phyloP scores from a whole-genome alignment of 53 echinoderm and acorn worm genomes.

The Holothuria scabra region DNA sequence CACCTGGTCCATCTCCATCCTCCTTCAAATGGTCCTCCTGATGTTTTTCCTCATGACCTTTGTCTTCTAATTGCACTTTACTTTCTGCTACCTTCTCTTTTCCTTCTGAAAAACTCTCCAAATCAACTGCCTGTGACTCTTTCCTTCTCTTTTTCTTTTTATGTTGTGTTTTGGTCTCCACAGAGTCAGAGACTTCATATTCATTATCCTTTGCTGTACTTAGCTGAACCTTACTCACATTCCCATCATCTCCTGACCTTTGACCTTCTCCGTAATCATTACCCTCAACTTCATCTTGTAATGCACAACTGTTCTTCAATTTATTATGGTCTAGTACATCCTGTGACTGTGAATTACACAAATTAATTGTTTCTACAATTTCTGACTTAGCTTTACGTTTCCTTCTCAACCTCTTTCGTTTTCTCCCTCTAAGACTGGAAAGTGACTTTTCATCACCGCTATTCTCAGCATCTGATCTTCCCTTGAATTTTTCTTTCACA shows the following conservation, averaged over 20 bases:
- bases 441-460: not conserved
- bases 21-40: not conserved
- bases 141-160: slow-evolving; percentile 13
- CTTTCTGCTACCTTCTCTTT: not conserved
- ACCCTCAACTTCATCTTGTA: too few species aligned
- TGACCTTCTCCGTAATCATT: not conserved
- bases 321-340: not conserved
- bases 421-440: not conserved
- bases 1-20: not conserved
- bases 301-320: too few species aligned
- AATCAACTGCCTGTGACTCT: too few species aligned
- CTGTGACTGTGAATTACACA: slow-evolving; percentile 35
- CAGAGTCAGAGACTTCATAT: not conserved
- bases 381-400: not conserved
- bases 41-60: not conserved
- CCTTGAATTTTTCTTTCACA: not conserved
- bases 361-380: slow-evolving; percentile 18
- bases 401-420: slow-evolving; percentile 9
- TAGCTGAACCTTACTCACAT: not conserved
- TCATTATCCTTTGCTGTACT: too few species aligned
- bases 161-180: not conserved
- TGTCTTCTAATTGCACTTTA: not conserved
- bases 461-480: not conserved
- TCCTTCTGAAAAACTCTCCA: not conserved
- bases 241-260: slow-evolving; percentile 4